phyloP scores from a whole-genome alignment of 2,797 vertebrate species.

The Clamator glandarius region DNA sequence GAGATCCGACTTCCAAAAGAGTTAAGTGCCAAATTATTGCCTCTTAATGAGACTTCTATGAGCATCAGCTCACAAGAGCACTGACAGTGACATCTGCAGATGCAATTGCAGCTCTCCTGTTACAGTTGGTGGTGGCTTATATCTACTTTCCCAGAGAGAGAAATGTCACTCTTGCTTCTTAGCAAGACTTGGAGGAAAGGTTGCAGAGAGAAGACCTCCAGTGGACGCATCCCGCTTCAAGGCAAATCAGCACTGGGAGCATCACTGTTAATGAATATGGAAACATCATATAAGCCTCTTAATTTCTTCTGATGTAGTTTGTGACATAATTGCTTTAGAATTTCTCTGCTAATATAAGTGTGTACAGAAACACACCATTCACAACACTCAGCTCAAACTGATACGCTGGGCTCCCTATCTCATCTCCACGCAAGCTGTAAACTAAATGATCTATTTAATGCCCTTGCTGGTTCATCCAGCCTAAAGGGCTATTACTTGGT shows the following conservation, averaged over 20 bases:
- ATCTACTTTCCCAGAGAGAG: neutral
- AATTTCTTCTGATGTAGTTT: neutral
- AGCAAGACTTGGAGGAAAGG: neutral
- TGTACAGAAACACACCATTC: neutral
- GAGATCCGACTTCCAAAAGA: neutral
- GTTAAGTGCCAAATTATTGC: neutral
- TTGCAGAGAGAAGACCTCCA: neutral
- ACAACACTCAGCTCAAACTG: neutral
- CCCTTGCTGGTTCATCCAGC: neutral
- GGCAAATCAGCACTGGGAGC: neutral
- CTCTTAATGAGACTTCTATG: neutral
- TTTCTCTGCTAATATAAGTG: neutral
- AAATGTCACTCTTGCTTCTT: neutral
- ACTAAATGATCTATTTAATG: neutral
- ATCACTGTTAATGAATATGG: neutral
- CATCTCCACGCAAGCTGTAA: neutral
- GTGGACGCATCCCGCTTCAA: neutral
- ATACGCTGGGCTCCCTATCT: neutral
- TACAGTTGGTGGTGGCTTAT: neutral
- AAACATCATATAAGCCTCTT: neutral
- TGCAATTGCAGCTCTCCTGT: neutral
- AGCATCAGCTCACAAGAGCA: neutral
- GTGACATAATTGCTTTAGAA: neutral
- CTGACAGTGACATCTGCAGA: neutral
- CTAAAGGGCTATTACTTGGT: neutral